phyloP scores from a whole-genome alignment of 2,888 invertebrate species.

The Hydriomena furcata region DNA sequence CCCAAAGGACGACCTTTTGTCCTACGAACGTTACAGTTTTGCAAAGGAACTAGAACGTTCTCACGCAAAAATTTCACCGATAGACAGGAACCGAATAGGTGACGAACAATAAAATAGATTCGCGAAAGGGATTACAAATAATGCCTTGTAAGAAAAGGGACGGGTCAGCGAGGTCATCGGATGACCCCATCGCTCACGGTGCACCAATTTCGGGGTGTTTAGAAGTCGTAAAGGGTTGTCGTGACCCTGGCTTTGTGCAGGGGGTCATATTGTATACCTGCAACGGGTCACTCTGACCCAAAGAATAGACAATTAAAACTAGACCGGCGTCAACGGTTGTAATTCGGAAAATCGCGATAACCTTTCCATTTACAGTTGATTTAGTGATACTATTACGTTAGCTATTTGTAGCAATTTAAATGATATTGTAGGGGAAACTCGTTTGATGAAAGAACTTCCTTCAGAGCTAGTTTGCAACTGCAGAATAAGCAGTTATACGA shows the following conservation, averaged over 20 bases:
- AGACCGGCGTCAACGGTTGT: conserved; percentile 71
- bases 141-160: conserved; percentile 79
- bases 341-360: conserved; percentile 75
- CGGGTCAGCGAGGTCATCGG: conserved; percentile 78
- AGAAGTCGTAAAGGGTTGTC: conserved; percentile 78
- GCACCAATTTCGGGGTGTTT: conserved; percentile 78
- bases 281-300: conserved; percentile 61
- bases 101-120: conserved; percentile 80
- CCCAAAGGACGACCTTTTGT: conserved; percentile 51
- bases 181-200: conserved; percentile 82
- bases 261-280: conserved; percentile 78
- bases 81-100: conserved; percentile 67
- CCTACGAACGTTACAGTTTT: conserved; percentile 72
- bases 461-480: conserved; percentile 6
- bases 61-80: conserved; percentile 80
- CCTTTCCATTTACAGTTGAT: conserved; percentile 57
- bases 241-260: conserved; percentile 62
- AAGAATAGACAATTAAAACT: conserved; percentile 77
- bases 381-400: conserved; percentile 49
- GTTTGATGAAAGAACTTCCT: conserved; percentile 19
- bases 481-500: conserved; percentile 4
- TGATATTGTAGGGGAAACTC: conserved; percentile 35
- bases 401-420: conserved; percentile 55
- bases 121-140: conserved; percentile 84
- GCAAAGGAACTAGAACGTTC: conserved; percentile 81